Conservation (phyloP, 2,888 invertebrate genomes). For the Drosophila macrospina region DNA sequence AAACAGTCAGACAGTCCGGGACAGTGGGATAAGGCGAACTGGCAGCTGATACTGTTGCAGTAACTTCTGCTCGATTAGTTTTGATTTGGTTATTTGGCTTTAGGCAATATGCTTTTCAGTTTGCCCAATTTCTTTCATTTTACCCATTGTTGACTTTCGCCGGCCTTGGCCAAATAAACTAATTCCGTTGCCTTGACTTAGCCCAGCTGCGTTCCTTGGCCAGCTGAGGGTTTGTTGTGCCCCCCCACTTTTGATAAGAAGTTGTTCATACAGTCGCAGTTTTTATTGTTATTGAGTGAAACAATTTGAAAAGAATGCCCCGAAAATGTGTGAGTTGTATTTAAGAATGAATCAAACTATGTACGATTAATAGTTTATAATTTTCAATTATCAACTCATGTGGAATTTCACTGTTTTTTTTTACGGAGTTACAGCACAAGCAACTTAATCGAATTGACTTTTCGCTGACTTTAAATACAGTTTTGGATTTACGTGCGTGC, state of each 20-base stretch:
- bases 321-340: neutral
- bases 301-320: neutral
- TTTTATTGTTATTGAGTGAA: constrained; percentile 14
- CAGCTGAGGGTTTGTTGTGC: constrained; percentile 34
- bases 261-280: constrained; percentile 17
- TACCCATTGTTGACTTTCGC: constrained; percentile 34
- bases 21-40: neutral
- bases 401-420: too few species aligned
- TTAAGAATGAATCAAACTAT: neutral
- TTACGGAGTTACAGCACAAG: neutral
- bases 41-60: constrained; percentile 58
- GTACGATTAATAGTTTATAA: neutral
- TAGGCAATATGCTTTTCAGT: constrained; percentile 65
- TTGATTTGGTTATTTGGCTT: constrained; percentile 79
- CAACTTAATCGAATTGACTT: neutral
- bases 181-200: constrained; percentile 43
- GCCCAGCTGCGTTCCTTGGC: constrained; percentile 47
- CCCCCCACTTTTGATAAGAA: constrained; percentile 43
- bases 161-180: constrained; percentile 48
- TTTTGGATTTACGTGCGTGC: constrained; percentile 34
- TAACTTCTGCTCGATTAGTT: constrained; percentile 80
- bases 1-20: too few species aligned
- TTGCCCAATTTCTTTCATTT: constrained; percentile 33
- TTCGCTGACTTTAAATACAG: constrained; percentile 3
- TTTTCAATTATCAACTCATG: too few species aligned